phyloP scores from a whole-genome alignment of 2,888 invertebrate genomes.

The Eutolmus rufibarbis region DNA sequence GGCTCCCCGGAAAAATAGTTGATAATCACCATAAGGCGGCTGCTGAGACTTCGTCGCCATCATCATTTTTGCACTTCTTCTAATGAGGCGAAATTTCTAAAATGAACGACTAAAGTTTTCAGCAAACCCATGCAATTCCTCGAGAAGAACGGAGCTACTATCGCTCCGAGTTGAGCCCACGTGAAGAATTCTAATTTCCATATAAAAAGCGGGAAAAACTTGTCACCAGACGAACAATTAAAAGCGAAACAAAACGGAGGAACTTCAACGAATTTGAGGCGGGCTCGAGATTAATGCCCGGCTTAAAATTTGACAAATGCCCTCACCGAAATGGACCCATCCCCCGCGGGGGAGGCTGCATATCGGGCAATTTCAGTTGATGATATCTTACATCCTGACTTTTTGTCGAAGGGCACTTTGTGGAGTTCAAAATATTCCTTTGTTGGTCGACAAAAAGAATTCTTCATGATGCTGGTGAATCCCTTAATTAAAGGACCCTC shows the following conservation, averaged over 20 bases:
- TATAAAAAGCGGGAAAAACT: background rate
- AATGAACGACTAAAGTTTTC: background rate
- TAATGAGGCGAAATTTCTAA: conserved; percentile 22
- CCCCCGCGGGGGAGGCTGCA: background rate
- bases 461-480: background rate
- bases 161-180: background rate
- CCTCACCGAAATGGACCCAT: background rate
- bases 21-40: background rate
- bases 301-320: conserved; percentile 7
- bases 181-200: background rate
- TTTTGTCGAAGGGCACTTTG: background rate
- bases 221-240: background rate
- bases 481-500: background rate
- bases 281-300: background rate
- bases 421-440: background rate
- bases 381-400: background rate
- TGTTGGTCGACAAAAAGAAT: background rate
- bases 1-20: background rate
- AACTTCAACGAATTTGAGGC: background rate
- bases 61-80: conserved; percentile 5
- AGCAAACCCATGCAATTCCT: background rate
- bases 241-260: background rate
- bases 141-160: background rate
- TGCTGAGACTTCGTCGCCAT: background rate
- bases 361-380: background rate